Percentiles rank a stretch among this genome's conserved stretches.
These are phyloP conservation scores for Enhydra lutris DNA, from an alignment of 2,113 vertebrate species.

Conservation along the genomic window DNA sequence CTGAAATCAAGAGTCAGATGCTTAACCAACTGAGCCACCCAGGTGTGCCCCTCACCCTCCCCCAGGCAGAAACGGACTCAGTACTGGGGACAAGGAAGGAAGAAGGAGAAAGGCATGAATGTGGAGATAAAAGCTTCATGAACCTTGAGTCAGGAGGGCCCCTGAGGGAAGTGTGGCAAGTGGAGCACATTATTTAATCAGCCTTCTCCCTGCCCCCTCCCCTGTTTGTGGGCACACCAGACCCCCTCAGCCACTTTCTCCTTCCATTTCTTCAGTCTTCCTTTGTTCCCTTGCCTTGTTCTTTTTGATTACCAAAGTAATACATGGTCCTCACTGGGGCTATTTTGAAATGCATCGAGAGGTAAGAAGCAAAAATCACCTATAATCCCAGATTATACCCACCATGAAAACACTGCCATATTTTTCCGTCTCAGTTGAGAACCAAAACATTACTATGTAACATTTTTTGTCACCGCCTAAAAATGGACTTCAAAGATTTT, in stretches of 20 bases:
- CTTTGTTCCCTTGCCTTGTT: background rate
- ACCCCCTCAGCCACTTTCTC: background rate
- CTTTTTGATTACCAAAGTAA: background rate
- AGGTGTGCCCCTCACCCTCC: too few species aligned
- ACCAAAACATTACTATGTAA: background rate
- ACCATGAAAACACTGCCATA: background rate
- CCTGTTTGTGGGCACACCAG: background rate
- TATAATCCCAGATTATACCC: background rate
- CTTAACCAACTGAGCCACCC: background rate
- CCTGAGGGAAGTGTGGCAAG: background rate
- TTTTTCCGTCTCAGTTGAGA: background rate
- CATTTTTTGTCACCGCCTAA: background rate
- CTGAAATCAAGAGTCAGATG: background rate
- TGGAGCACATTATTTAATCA: background rate
- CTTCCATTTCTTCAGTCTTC: background rate
- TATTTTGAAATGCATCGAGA: background rate
- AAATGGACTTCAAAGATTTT: background rate
- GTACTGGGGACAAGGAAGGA: background rate
- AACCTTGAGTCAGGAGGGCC: background rate
- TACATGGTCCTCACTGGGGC: background rate
- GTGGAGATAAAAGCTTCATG: background rate
- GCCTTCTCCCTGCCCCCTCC: background rate
- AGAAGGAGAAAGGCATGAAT: background rate
- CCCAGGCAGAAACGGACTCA: background rate
- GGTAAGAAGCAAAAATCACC: slow-evolving; percentile 3